phyloP scores from a whole-genome alignment of 23 tunicate genomes.

The Clavelina lepadiformis region DNA sequence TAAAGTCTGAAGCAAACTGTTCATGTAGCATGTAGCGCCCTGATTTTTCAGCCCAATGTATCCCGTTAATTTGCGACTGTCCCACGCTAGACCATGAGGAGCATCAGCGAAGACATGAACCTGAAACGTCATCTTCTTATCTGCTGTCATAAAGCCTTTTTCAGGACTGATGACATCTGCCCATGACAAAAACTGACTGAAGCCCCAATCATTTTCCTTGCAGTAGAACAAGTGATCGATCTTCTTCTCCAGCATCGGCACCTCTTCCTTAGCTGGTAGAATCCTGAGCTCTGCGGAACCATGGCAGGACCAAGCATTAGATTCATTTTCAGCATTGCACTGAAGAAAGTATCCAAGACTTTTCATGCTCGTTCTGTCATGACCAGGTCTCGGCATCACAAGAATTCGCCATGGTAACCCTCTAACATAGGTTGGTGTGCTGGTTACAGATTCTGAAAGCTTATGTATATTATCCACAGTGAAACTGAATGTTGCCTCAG shows the following conservation, averaged over 20 bases:
- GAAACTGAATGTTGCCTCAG: conserved; percentile 83
- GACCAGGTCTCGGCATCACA: conserved; percentile 83
- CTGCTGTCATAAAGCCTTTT: conserved; percentile 84
- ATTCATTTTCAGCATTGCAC: conserved; percentile 92
- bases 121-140: conserved; percentile 88
- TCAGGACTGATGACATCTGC: conserved; percentile 71
- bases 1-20: conserved; percentile 90
- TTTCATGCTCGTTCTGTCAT: conserved; percentile 63
- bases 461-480: conserved; percentile 80
- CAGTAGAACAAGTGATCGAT: conserved; percentile 90
- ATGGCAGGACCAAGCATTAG: conserved; percentile 93
- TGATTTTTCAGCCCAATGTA: conserved; percentile 96
- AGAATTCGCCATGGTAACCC: conserved; percentile 93
- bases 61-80: conserved; percentile 90
- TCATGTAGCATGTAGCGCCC: conserved; percentile 99
- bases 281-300: conserved; percentile 92
- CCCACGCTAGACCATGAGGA: conserved; percentile 97
- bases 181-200: conserved; percentile 83
- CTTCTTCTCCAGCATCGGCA: conserved; percentile 70
- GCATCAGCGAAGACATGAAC: conserved; percentile 98
- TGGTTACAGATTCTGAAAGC: conserved; percentile 65
- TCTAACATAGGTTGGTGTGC: conserved; percentile 70
- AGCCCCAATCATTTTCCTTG: conserved; percentile 99
- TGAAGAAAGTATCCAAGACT: conserved; percentile 93
- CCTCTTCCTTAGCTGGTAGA: conserved; percentile 76